A percentile compares a stretch with the other conserved stretches of the same genome.
Conservation (phyloP, 2,888 invertebrate genomes). For the Rhaphigaster nebulosa region DNA sequence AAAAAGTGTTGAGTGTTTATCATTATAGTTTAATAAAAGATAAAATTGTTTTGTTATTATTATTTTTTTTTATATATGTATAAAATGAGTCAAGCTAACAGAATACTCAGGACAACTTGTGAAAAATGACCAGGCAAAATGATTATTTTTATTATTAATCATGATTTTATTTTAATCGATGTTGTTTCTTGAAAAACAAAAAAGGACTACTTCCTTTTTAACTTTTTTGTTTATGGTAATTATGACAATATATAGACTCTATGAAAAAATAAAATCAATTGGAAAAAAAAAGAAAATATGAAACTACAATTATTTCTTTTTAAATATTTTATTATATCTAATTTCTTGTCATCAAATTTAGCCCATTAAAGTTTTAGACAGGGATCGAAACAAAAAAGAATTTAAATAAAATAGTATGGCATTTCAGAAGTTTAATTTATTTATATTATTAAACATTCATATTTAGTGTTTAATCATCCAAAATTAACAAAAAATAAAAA, state of each 20-base stretch:
- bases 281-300: not conserved
- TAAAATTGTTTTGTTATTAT: constrained; percentile 63
- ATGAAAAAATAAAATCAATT: not conserved
- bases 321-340: not conserved
- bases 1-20: constrained; percentile 65
- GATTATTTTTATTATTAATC: constrained; percentile 41
- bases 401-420: not conserved
- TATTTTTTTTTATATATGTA: constrained; percentile 59
- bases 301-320: not conserved
- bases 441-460: not conserved
- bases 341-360: not conserved
- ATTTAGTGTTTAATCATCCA: not conserved
- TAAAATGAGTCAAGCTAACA: constrained; percentile 62
- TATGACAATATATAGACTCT: not conserved
- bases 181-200: not conserved
- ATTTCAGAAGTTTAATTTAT: not conserved
- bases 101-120: constrained; percentile 64
- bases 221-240: not conserved
- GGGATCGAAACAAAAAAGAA: not conserved
- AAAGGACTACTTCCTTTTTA: not conserved
- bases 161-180: not conserved
- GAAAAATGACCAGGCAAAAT: constrained; percentile 58
- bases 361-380: not conserved
- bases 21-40: constrained; percentile 62
- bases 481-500: too few relatives aligned